Percentiles rank a stretch among this genome's conserved stretches.
Evolutionary conservation across 2,888 invertebrate species (phyloP).

Genomic region (Andrena praecox): DNA sequence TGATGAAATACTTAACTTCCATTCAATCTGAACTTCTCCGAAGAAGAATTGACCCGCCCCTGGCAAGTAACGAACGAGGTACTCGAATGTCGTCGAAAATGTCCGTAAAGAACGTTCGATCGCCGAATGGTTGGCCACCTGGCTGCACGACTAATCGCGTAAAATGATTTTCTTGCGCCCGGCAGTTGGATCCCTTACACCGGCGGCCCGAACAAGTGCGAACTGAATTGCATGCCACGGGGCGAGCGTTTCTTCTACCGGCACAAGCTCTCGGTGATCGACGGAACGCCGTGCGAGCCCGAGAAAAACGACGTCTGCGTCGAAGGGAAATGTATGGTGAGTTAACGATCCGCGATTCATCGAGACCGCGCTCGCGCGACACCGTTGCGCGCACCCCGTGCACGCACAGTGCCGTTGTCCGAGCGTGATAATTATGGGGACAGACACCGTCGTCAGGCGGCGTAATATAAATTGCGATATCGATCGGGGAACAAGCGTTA

Average conservation of each 20-base stretch:
- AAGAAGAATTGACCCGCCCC: not conserved
- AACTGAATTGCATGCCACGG: slow-evolving; percentile 97
- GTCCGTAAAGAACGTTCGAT: slow-evolving; percentile 7
- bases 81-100: not conserved
- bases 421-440: not conserved
- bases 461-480: slow-evolving; percentile 16
- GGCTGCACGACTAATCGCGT: slow-evolving; percentile 30
- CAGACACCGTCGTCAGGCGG: not conserved
- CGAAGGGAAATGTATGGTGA: slow-evolving; percentile 95
- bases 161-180: slow-evolving; percentile 62
- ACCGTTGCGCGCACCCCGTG: not conserved
- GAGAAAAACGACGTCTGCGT: slow-evolving; percentile 97
- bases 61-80: not conserved
- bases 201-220: slow-evolving; percentile 95
- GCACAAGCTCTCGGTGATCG: slow-evolving; percentile 92
- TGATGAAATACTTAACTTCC: too few species aligned
- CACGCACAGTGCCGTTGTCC: not conserved
- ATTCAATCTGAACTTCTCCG: too few species aligned
- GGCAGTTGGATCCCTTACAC: slow-evolving; percentile 95
- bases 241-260: slow-evolving; percentile 96
- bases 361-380: not conserved
- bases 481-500: slow-evolving; percentile 9
- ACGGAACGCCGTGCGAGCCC: slow-evolving; percentile 94
- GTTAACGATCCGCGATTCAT: slow-evolving; percentile 65
- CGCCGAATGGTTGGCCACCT: not conserved